Evolutionary conservation across 2,797 vertebrate genomes (phyloP).

Genomic region (Bradypus variegatus): DNA sequence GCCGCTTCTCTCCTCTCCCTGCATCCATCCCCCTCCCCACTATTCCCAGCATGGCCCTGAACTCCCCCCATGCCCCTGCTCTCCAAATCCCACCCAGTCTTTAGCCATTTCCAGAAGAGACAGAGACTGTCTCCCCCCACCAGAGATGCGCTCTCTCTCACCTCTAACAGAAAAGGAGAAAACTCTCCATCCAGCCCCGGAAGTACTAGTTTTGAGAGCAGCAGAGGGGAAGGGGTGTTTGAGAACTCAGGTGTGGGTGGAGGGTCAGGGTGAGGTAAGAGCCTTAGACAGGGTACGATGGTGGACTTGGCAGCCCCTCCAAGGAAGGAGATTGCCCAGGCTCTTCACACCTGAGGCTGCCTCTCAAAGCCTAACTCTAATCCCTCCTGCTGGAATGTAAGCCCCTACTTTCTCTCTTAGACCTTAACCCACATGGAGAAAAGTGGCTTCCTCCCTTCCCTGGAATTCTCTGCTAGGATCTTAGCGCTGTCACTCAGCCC

Average conservation of each 20-base stretch:
- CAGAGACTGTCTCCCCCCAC: not conserved
- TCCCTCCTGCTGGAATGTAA: not conserved
- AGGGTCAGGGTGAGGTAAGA: not conserved
- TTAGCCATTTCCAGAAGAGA: not conserved
- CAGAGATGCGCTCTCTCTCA: fast-evolving
- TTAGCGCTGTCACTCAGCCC: not conserved
- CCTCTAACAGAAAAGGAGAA: not conserved
- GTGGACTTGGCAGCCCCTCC: not conserved
- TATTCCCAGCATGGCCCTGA: not conserved
- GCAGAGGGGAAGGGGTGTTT: not conserved
- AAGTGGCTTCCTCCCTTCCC: not conserved
- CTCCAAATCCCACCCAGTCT: not conserved
- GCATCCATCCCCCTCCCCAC: not conserved
- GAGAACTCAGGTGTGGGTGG: not conserved
- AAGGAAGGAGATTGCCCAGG: not conserved
- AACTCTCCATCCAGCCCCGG: not conserved
- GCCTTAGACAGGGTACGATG: fast-evolving
- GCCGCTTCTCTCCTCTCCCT: not conserved
- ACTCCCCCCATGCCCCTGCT: not conserved
- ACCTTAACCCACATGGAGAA: not conserved
- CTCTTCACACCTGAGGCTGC: not conserved
- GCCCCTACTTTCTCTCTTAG: not conserved
- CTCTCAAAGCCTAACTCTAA: not conserved
- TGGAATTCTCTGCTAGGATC: not conserved
- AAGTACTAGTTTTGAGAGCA: not conserved